phyloP scores from a whole-genome alignment of 2,888 invertebrate genomes.

The Coleophora flavipennella region DNA sequence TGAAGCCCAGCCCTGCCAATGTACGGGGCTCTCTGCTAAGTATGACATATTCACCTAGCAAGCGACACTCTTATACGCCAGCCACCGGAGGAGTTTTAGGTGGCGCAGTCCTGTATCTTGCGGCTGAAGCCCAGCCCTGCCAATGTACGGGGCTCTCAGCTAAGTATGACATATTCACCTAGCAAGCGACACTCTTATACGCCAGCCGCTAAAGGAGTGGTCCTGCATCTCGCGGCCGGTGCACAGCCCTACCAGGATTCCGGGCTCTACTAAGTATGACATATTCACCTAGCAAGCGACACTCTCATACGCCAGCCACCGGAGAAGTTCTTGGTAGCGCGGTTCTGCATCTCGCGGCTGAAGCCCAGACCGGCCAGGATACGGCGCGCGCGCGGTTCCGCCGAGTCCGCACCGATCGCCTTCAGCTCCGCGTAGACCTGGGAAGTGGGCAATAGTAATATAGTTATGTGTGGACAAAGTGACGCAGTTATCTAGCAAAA shows the following conservation, averaged over 20 bases:
- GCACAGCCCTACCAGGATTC: constrained; percentile 94
- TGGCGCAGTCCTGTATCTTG: constrained; percentile 91
- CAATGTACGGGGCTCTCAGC: constrained; percentile 94
- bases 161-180: too few relatives aligned
- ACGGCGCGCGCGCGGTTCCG: constrained; percentile 95
- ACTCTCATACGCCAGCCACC: constrained; percentile 99
- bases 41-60: too few relatives aligned
- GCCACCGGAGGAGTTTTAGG: constrained; percentile 92
- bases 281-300: constrained; percentile 81
- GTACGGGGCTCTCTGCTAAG: constrained; percentile 97
- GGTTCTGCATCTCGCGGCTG: constrained; percentile 88
- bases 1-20: constrained; percentile 97
- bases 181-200: constrained; percentile 98
- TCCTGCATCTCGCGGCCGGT: too few relatives aligned
- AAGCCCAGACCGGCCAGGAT: constrained; percentile 99
- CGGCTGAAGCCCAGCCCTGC: constrained; percentile 97
- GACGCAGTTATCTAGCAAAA: too few relatives aligned
- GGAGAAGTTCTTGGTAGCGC: constrained; percentile 91
- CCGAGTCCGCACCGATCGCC: constrained; percentile 97
- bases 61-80: constrained; percentile 99
- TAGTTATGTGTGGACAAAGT: too few relatives aligned
- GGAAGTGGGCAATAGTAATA: not conserved
- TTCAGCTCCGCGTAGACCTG: constrained; percentile 94
- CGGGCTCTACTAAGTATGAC: too few relatives aligned
- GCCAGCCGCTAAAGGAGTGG: constrained; percentile 95